Conservation (phyloP, 2,113 vertebrate genomes). For the Psettodes erumei region DNA sequence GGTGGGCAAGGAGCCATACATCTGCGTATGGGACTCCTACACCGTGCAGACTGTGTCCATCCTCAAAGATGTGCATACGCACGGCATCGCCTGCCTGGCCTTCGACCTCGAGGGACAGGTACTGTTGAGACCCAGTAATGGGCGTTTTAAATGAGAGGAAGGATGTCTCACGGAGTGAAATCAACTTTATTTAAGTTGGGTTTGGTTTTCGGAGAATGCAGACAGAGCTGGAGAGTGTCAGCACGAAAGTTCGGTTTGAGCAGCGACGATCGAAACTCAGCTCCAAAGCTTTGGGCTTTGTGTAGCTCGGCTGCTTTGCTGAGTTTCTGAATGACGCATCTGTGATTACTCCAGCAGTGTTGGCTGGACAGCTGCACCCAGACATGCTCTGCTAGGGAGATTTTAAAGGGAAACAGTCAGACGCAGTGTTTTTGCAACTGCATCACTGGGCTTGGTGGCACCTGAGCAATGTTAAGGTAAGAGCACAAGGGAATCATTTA, state of each 20-base stretch:
- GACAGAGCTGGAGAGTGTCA: background rate
- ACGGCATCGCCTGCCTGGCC: conserved; percentile 95
- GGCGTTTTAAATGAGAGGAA: background rate
- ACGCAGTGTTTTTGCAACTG: conserved; percentile 15
- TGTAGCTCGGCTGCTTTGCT: conserved; percentile 9
- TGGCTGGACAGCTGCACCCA: conserved; percentile 56
- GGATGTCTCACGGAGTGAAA: background rate
- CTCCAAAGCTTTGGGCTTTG: conserved; percentile 8
- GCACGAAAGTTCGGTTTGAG: conserved; percentile 7
- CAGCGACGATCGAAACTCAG: conserved; percentile 14
- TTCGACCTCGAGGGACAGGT: conserved; percentile 98
- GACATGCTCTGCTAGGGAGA: conserved; percentile 39
- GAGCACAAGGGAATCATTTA: background rate
- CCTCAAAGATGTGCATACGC: conserved; percentile 94
- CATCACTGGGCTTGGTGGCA: conserved; percentile 31
- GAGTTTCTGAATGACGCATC: conserved; percentile 58
- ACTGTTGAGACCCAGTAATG: conserved; percentile 43
- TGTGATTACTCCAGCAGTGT: conserved; percentile 57
- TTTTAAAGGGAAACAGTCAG: conserved; percentile 43
- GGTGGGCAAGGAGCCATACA: conserved; percentile 97
- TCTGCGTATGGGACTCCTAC: conserved; percentile 98
- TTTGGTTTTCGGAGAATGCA: background rate
- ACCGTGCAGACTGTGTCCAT: conserved; percentile 95
- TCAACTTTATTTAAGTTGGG: background rate
- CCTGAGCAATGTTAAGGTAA: conserved; percentile 11